Conservation (phyloP, 2,888 invertebrate species). For the Nemurella pictetii region DNA sequence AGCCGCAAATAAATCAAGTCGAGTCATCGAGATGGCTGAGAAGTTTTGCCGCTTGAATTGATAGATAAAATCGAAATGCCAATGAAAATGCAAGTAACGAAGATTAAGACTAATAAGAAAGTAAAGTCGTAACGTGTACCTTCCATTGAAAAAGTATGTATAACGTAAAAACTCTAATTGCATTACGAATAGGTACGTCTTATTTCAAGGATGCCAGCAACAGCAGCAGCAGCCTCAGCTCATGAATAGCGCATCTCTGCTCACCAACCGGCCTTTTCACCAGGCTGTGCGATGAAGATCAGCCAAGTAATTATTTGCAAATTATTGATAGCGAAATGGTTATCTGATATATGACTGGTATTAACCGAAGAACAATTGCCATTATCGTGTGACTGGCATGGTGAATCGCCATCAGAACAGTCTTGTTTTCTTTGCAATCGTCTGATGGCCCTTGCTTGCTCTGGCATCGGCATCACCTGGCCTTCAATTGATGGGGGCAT, state of each 20-base stretch:
- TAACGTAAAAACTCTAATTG: conserved; percentile 28
- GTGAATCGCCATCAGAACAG: not conserved
- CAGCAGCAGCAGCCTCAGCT: no score
- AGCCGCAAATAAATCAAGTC: conserved; percentile 20
- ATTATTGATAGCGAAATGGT: not conserved
- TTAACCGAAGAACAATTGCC: not conserved
- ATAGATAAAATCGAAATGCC: conserved; percentile 29
- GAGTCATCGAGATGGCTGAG: conserved; percentile 28
- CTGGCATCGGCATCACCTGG: not conserved
- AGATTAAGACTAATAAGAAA: conserved; percentile 30
- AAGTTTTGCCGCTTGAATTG: conserved; percentile 31
- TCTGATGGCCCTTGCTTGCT: not conserved
- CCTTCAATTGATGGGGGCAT: not conserved
- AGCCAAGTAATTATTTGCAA: not conserved
- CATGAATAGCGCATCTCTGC: not conserved
- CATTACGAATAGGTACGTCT: conserved; percentile 12
- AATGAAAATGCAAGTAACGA: conserved; percentile 30
- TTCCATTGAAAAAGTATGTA: conserved; percentile 9
- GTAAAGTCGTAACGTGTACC: conserved; percentile 19
- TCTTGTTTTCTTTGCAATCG: not conserved
- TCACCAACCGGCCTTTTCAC: not conserved
- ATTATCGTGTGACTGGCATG: not conserved
- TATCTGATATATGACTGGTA: not conserved
- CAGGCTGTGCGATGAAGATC: not conserved
- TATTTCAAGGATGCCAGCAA: conserved; percentile 2